Evolutionary conservation across 2,113 vertebrate species (phyloP).

Genomic region (Paracanthobrama guichenoti): DNA sequence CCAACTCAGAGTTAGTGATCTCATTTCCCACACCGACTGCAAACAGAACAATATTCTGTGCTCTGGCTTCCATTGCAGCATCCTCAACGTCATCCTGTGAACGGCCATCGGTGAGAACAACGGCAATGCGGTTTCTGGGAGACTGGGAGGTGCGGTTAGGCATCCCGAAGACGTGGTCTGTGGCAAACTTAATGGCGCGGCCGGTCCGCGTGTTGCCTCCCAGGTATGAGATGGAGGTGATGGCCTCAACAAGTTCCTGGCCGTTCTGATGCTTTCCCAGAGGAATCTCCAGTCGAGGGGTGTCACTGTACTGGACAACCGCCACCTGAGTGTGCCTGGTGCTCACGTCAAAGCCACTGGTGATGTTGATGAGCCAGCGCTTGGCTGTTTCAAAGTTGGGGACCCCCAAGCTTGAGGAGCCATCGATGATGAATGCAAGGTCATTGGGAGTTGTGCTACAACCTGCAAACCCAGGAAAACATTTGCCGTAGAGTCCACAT

Average conservation of each 20-base stretch:
- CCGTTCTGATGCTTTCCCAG: constrained; percentile 65
- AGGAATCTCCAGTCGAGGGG: constrained; percentile 68
- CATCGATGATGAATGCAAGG: constrained; percentile 71
- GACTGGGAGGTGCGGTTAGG: constrained; percentile 52
- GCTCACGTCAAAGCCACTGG: constrained; percentile 68
- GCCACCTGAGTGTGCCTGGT: constrained; percentile 68
- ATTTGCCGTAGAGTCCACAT: constrained; percentile 26
- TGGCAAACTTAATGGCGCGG: constrained; percentile 69
- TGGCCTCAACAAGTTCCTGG: constrained; percentile 62
- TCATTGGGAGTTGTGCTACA: constrained; percentile 71
- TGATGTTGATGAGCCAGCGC: constrained; percentile 70
- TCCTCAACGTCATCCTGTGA: constrained; percentile 72
- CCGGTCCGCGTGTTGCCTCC: constrained; percentile 72
- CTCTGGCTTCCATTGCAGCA: constrained; percentile 63
- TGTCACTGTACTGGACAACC: constrained; percentile 73
- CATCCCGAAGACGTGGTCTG: constrained; percentile 65
- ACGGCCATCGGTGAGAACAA: constrained; percentile 71
- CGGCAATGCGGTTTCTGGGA: constrained; percentile 64
- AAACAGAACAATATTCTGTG: constrained; percentile 68
- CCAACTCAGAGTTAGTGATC: constrained; percentile 66
- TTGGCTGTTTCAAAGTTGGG: constrained; percentile 69
- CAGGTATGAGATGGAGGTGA: constrained; percentile 63
- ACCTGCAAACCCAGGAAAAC: constrained; percentile 59
- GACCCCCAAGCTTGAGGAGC: constrained; percentile 67
- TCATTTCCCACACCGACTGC: constrained; percentile 72